These are phyloP conservation scores for Saturnia japonica DNA, from an alignment of 2,888 invertebrate genomes.

Conservation along the genomic window DNA sequence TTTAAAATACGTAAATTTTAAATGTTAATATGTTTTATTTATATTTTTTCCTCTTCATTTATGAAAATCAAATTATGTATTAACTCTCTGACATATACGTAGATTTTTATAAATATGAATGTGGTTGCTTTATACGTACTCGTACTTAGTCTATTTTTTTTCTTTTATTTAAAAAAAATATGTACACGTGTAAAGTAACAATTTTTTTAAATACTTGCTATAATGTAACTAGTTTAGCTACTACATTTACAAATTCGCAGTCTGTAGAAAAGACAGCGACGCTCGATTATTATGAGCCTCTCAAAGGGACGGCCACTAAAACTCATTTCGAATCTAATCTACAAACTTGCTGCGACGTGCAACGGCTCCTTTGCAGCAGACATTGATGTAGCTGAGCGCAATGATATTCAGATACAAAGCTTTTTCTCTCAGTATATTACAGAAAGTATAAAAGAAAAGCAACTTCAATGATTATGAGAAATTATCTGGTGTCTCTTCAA, in stretches of 20 bases:
- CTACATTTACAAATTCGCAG: conserved; percentile 4
- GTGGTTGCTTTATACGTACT: no score
- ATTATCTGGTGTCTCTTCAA: no score
- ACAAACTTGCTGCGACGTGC: conserved; percentile 19
- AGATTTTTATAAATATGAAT: no score
- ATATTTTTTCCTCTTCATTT: no score
- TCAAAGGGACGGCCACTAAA: conserved; percentile 27
- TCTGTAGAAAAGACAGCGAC: background rate
- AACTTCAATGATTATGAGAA: background rate
- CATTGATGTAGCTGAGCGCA: background rate
- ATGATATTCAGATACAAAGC: background rate
- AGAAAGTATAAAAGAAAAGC: no score
- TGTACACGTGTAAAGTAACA: background rate
- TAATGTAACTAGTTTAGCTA: background rate
- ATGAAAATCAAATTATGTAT: no score
- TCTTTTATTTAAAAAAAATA: no score
- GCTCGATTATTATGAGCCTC: conserved; percentile 17
- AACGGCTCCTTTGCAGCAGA: conserved; percentile 10
- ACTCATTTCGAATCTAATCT: conserved; percentile 34
- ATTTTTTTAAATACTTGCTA: no score
- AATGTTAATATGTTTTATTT: no score
- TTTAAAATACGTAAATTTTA: no score
- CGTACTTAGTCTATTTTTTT: no score
- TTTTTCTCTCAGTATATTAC: background rate
- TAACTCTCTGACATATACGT: no score